Base-by-base conservation (phyloP, 2,113 vertebrate species). In the Mola mola region DNA sequence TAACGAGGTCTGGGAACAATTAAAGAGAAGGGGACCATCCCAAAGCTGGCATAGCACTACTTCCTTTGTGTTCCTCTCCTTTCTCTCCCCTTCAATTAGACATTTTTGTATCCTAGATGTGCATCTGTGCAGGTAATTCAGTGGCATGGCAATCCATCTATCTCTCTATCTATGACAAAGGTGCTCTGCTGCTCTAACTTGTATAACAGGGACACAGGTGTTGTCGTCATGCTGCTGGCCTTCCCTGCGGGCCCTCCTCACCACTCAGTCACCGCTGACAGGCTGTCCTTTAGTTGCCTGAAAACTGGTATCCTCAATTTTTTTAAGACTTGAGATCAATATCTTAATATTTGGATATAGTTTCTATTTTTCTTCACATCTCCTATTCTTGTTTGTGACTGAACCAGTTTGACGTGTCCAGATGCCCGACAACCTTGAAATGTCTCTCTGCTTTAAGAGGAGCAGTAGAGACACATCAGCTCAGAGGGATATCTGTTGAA, bases 301-400 rank as follows among this genome's bases (percentile, higher is more conserved):
- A 74, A 85, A 79, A 75, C 64, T 69, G 74, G 59, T 73, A 81
- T 75, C 72, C 49, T 57, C 74, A 37, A 29, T 72, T 76, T 75
- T 82, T 77, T 82, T 73, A 82, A 78, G 68, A 56, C 68, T 40
- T 22, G 12, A 52, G 74, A 87, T 89, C 87, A 76, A 89, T 87
- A 89, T 57, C 70, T 73, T 87, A 88, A 84, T 85, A 87, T 84
- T 87, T 59, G 33, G 58, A 81, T 79, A 57, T 36, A 58, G n/a
- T 77, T 55, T 28, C n/a, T n/a, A n/a, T 41, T 52, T 64, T 29
- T 15, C 42, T 9, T 12, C 6, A 10, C n/a, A 3, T 9, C 3
- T 42, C 13, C 9, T 44, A 53, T 63, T 74, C 28, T 48, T 36
- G 42, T 71, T 84, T 58, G 22, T 37, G 31, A 17, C 47, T 47